These are phyloP conservation scores for Rhabdomys pumilio DNA, from an alignment of 2,797 vertebrate genomes.

Conservation along the genomic window DNA sequence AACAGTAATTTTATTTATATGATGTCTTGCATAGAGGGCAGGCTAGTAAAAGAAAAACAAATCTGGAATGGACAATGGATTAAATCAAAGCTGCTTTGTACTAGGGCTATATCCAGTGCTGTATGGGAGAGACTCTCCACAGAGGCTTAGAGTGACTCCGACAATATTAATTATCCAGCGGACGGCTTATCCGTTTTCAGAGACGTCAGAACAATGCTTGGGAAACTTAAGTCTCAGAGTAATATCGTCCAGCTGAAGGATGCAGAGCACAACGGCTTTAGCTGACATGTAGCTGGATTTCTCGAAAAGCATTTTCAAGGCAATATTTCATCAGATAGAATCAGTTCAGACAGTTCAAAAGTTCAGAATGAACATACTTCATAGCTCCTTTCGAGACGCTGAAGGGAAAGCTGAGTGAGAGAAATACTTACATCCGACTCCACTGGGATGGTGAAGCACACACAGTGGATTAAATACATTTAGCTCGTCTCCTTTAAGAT, in stretches of 20 bases:
- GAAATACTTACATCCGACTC: constrained; percentile 75
- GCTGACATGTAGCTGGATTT: constrained; percentile 69
- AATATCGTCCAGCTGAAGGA: constrained; percentile 82
- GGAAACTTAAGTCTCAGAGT: constrained; percentile 66
- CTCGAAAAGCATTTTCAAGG: constrained; percentile 66
- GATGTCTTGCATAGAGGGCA: constrained; percentile 79
- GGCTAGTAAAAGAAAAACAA: constrained; percentile 81
- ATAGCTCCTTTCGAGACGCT: constrained; percentile 69
- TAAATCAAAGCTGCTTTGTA: constrained; percentile 79
- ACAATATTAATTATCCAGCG: constrained; percentile 81
- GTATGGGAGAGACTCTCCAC: constrained; percentile 32
- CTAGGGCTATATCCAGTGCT: constrained; percentile 53
- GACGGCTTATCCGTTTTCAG: constrained; percentile 61
- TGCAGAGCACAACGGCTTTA: constrained; percentile 66
- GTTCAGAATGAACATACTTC: constrained; percentile 84
- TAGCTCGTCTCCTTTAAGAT: constrained; percentile 72
- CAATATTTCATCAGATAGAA: constrained; percentile 75
- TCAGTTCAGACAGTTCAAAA: constrained; percentile 84
- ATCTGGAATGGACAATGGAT: constrained; percentile 77
- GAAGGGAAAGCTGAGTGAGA: constrained; percentile 76
- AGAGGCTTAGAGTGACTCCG: constrained; percentile 69
- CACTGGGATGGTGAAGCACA: constrained; percentile 63
- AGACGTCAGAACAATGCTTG: constrained; percentile 54
- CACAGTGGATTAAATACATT: constrained; percentile 57
- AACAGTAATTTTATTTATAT: constrained; percentile 85